Percentiles rank a stretch among this genome's conserved stretches.
These are phyloP conservation scores for Bungarus multicinctus DNA, from an alignment of 2,113 vertebrate species.

Conservation along the genomic window DNA sequence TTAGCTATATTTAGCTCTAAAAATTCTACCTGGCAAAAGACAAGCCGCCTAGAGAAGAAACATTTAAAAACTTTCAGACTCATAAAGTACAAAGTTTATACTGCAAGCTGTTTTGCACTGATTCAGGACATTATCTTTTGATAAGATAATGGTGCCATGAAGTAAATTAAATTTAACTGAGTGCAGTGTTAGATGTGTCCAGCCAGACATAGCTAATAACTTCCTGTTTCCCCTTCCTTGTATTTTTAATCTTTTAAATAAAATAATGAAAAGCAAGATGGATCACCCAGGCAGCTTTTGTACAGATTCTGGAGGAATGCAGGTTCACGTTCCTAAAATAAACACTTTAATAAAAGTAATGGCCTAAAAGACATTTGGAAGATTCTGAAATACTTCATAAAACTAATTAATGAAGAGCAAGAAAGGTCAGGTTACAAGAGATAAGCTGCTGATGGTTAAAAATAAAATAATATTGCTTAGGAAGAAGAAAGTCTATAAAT, in stretches of 20 bases:
- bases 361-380: slow-evolving; percentile 30
- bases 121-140: neutral
- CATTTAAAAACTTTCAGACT: neutral
- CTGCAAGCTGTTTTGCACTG: neutral
- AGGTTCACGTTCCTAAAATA: slow-evolving; percentile 42
- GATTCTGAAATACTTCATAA: slow-evolving; percentile 51
- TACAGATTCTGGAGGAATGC: slow-evolving; percentile 23
- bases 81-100: neutral
- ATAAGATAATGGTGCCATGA: neutral
- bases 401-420: slow-evolving; percentile 58
- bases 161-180: slow-evolving; percentile 7
- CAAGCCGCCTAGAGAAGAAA: neutral
- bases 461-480: slow-evolving; percentile 32
- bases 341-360: slow-evolving; percentile 53
- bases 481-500: neutral
- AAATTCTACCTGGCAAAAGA: neutral
- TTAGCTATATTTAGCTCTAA: neutral
- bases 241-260: neutral
- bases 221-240: neutral
- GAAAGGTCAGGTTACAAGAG: slow-evolving; percentile 53
- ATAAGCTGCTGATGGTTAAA: slow-evolving; percentile 34
- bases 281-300: slow-evolving; percentile 16
- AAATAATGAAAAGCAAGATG: slow-evolving; percentile 31
- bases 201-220: neutral
- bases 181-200: neutral